Percentiles rank a stretch among this genome's conserved stretches.
These are phyloP conservation scores for Diabrotica undecimpunctata DNA, from an alignment of 1,140 invertebrate genomes.

Conservation along the genomic window DNA sequence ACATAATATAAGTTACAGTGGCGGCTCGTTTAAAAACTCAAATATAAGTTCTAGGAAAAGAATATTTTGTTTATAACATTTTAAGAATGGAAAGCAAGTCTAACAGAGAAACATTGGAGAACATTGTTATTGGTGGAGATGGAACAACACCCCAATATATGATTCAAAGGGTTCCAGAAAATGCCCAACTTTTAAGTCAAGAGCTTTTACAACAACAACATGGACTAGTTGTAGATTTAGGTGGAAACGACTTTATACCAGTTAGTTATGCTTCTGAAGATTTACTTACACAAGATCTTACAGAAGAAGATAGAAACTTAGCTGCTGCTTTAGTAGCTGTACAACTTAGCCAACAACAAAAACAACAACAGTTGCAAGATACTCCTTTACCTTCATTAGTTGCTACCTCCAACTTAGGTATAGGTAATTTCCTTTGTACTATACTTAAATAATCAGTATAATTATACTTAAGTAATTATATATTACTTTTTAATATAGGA, in stretches of 20 bases:
- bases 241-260: constrained; percentile 44
- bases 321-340: constrained; percentile 53
- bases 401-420: constrained; percentile 8
- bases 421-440: background rate
- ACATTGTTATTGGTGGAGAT: constrained; percentile 41
- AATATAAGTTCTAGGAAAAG: constrained; percentile 18
- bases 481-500: too few relatives aligned
- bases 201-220: constrained; percentile 44
- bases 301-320: constrained; percentile 52
- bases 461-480: too few relatives aligned
- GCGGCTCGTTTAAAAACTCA: constrained; percentile 34
- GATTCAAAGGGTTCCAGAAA: constrained; percentile 42
- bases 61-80: constrained; percentile 3
- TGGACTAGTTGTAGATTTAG: constrained; percentile 45
- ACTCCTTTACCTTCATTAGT: constrained; percentile 32
- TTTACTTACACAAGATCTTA: constrained; percentile 45
- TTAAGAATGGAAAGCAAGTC: constrained; percentile 20
- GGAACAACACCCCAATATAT: constrained; percentile 41
- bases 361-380: constrained; percentile 47
- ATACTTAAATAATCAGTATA: too few relatives aligned
- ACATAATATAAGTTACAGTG: constrained; percentile 31
- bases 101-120: constrained; percentile 38
- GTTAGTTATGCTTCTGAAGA: constrained; percentile 46
- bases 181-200: constrained; percentile 39
- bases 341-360: constrained; percentile 53